These are phyloP conservation scores for Zophobas atratus DNA, from an alignment of 1,140 invertebrate species.

Conservation along the genomic window DNA sequence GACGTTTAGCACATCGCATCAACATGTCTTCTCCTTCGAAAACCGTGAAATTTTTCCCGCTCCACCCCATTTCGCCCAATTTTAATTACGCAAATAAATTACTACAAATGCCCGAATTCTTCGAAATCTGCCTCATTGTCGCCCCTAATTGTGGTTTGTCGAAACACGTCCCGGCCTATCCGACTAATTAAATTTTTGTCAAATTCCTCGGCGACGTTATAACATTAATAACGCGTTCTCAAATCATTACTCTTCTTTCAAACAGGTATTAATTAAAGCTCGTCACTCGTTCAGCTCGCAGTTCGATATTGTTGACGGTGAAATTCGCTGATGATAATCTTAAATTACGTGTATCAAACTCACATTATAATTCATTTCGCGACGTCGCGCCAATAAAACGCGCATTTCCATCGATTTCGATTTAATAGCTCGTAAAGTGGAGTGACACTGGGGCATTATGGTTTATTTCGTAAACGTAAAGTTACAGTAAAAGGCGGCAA, in stretches of 20 bases:
- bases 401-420: conserved; percentile 23
- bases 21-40: no score
- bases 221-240: conserved; percentile 11
- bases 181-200: conserved; percentile 24
- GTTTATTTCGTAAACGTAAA: conserved; percentile 6
- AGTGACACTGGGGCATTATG: conserved; percentile 26
- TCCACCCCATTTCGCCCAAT: no score
- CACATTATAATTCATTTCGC: conserved; percentile 38
- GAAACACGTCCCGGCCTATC: neutral
- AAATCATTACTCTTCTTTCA: conserved; percentile 13
- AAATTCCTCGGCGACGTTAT: conserved; percentile 3
- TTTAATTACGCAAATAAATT: no score
- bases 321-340: no score
- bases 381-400: conserved; percentile 13
- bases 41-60: no score
- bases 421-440: conserved; percentile 36
- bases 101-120: no score
- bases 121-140: no score
- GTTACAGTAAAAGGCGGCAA: conserved; percentile 5
- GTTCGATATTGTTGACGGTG: no score
- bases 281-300: neutral
- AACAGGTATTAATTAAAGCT: conserved; percentile 29
- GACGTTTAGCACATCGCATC: no score
- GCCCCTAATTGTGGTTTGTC: neutral
- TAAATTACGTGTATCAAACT: conserved; percentile 13